phyloP scores from a whole-genome alignment of 1,140 invertebrate species.

The Goniozus legneri region DNA sequence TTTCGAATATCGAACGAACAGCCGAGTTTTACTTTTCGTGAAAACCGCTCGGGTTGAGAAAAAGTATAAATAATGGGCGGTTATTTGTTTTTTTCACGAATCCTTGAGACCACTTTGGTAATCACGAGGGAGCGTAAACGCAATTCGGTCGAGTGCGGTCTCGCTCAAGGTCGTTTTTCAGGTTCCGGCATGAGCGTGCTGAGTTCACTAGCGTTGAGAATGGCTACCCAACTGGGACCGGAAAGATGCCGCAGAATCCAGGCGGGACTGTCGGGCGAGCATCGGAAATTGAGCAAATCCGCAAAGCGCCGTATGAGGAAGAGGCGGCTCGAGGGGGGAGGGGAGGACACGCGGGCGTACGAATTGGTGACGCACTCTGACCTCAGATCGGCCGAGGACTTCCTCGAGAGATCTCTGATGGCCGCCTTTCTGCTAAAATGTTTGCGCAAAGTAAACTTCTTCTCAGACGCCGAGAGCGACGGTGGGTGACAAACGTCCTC shows the following conservation, averaged over 20 bases:
- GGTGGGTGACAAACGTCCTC: too few relatives aligned
- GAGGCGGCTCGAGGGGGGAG: constrained; percentile 32
- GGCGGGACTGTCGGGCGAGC: not conserved
- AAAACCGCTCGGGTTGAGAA: too few relatives aligned
- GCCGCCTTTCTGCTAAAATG: constrained; percentile 73
- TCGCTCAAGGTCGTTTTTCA: too few relatives aligned
- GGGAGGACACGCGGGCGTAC: constrained; percentile 53
- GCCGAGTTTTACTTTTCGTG: too few relatives aligned
- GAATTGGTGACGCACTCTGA: constrained; percentile 68
- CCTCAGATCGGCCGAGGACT: constrained; percentile 65
- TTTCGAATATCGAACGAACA: too few relatives aligned
- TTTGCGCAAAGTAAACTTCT: constrained; percentile 63
- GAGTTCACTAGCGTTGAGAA: constrained; percentile 70
- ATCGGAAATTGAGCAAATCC: constrained; percentile 23
- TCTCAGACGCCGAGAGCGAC: constrained; percentile 36
- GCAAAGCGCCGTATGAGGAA: constrained; percentile 28
- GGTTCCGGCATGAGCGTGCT: constrained; percentile 78
- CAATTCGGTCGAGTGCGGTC: too few relatives aligned
- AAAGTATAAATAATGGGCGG: too few relatives aligned
- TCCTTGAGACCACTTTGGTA: too few relatives aligned
- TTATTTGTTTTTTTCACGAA: too few relatives aligned
- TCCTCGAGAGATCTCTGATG: constrained; percentile 74
- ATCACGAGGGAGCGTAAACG: too few relatives aligned
- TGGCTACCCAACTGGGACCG: constrained; percentile 65
- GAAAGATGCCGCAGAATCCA: constrained; percentile 22